Evolutionary conservation across 1,140 invertebrate species (phyloP).

Genomic region (Ceratina calcarata): DNA sequence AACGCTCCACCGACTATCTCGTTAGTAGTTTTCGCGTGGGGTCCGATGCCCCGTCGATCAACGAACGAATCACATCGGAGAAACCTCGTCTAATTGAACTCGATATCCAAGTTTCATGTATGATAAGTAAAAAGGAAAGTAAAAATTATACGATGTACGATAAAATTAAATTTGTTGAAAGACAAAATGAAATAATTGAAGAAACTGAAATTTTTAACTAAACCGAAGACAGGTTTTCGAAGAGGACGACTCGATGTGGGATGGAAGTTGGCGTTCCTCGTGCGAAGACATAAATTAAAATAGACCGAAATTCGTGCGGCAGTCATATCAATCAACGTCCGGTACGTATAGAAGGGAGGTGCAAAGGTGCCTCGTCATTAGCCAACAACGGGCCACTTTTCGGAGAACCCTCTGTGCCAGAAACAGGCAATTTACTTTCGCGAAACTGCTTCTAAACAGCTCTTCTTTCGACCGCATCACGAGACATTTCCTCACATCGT

Average conservation of each 20-base stretch:
- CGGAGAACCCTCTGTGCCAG: conserved; percentile 11
- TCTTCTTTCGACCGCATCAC: background rate
- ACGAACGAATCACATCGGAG: too few species aligned
- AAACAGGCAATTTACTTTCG: conserved; percentile 31
- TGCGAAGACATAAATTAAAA: conserved; percentile 72
- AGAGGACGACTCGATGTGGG: conserved; percentile 7
- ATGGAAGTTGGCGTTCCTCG: conserved; percentile 61
- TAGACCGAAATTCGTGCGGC: conserved; percentile 48
- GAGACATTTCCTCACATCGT: conserved; percentile 4
- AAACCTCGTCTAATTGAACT: background rate
- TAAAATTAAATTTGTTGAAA: too few species aligned
- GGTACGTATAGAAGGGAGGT: conserved; percentile 55
- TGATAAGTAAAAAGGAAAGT: background rate
- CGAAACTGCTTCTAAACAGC: conserved; percentile 17
- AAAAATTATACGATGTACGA: too few species aligned
- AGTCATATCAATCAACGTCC: conserved; percentile 65
- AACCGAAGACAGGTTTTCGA: background rate
- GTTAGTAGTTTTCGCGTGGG: conserved; percentile 54
- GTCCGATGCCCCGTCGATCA: conserved; percentile 21
- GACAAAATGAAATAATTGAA: background rate
- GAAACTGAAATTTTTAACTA: background rate
- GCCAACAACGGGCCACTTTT: conserved; percentile 37
- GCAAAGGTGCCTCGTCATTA: conserved; percentile 67
- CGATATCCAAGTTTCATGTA: conserved; percentile 1
- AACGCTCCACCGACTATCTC: conserved; percentile 50